Base-by-base conservation (phyloP, 1,140 invertebrate species). In the Cotesia glomerata region DNA sequence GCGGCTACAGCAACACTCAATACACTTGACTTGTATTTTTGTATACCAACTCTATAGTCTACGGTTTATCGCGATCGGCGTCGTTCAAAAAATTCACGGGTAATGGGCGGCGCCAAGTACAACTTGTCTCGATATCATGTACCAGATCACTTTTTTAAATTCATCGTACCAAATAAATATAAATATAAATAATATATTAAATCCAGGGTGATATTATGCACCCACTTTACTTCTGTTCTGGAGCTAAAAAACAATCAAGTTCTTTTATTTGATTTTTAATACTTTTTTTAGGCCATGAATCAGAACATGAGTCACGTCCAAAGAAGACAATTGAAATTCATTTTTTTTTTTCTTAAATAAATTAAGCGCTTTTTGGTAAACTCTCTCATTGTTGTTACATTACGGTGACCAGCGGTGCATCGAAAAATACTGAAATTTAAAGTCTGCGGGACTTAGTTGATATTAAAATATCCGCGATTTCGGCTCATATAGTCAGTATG, bases 181-280 rank as follows among this genome's bases (percentile, higher is more conserved):
- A 26, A 26, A 26, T 26, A 26, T 26, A 26, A 26, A 26, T 26
- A 26, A 26, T 26, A 26, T 26, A 26, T 26, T 26, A 26, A 26
- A 26, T 26, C 26, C 26, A 26, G 26, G 26, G 26, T 3, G 26
- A 26, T 26, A 26, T 26, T 26, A 26, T 26, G 26, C 26, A 26
- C 26, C 26, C 26, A 26, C 1, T 26, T 26, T 26, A 26, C 26
- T 26, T 26, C 26, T 26, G 26, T 26, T 26, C 26, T 26, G 26
- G 52, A 52, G 7, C 1, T 32, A 61, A 76, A 70, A 73, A 69
- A 78, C 77, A 78, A 78, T 78, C 34, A 72, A 36, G 65, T 51
- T 72, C 71, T 64, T 67, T 11, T 14, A 59, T 26, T 26, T 26
- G 26, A 26, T 26, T 26, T 26, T 26, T 26, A 26, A 26, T 26